phyloP scores from a whole-genome alignment of 1,140 invertebrate species.

The Drosophila chauvacae region DNA sequence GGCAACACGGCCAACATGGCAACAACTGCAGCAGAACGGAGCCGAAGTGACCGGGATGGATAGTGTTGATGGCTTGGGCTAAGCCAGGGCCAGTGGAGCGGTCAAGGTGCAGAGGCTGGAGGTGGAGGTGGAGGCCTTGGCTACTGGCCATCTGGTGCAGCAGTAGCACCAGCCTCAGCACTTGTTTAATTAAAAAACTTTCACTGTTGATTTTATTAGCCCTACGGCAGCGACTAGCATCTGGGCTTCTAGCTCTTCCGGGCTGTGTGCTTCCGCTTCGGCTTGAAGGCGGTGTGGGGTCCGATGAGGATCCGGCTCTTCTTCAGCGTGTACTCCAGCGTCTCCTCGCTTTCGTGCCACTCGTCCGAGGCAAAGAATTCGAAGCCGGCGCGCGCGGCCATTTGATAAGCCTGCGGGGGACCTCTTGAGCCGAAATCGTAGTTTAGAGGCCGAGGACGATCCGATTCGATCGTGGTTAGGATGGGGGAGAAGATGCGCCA shows the following conservation, averaged over 20 bases:
- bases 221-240: not conserved
- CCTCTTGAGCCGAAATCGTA: slow-evolving; percentile 64
- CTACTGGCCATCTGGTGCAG: slow-evolving; percentile 27
- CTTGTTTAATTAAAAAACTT: slow-evolving; percentile 79
- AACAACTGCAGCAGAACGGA: slow-evolving; percentile 19
- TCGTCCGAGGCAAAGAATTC: slow-evolving; percentile 54
- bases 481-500: slow-evolving; percentile 70
- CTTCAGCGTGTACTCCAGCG: slow-evolving; percentile 8
- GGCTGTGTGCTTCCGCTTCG: not conserved
- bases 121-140: not conserved
- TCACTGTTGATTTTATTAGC: slow-evolving; percentile 44
- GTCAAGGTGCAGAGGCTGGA: slow-evolving; percentile 26
- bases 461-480: slow-evolving; percentile 41
- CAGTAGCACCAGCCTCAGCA: slow-evolving; percentile 15
- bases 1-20: slow-evolving; percentile 16
- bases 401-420: slow-evolving; percentile 50
- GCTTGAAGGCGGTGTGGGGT: slow-evolving; percentile 28
- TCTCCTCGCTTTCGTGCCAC: slow-evolving; percentile 51
- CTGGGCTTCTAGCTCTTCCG: not conserved
- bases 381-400: slow-evolving; percentile 52
- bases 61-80: slow-evolving; percentile 38
- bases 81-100: slow-evolving; percentile 15
- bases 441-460: slow-evolving; percentile 47
- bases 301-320: slow-evolving; percentile 16
- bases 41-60: not conserved